Evolutionary conservation across 2,113 vertebrate genomes (phyloP), one percentile per base, ranked within the genome.

Genomic region (Pseudolaguvia tuberculata): DNA sequence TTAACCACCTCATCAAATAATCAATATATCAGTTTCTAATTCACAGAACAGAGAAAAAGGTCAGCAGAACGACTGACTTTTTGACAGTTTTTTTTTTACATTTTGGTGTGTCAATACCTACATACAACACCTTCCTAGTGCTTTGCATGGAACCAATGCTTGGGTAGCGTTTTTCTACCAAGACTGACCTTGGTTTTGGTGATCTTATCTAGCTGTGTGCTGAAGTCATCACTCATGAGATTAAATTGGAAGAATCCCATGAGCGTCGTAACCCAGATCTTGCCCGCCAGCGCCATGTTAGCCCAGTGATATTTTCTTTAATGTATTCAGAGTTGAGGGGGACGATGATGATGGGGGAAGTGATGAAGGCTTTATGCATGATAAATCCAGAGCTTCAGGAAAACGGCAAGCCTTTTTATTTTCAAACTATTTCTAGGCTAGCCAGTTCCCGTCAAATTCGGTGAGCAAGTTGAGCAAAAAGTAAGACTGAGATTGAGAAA

Each of bases 161-260:
- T 7, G 11, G 25, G 48, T 42, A 53, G 18, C 56, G 61, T 50
- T 56, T 70, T 51, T 55, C 31, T 8, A 42, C 39, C 35, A 21
- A 55, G 58, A 84, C 63, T 87, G 87, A 85, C 53, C 86, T 83
- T 77, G 82, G 83, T 87, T 84, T 67, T 79, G 82, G 80, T 78
- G 87, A 86, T 85, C 86, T 82, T 88, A 79, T 84, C 85, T 78
- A 42, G 71, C 52, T 78, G 80, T 78, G 80, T 81, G 83, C 77
- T 79, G 87, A 88, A 88, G 86, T 90, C 90, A 89, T 90, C 87
- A 88, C 84, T 90, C 88, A 90, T 89, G 87, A 90, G 90, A 91
- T 91, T 90, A 90, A 90, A 88, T 82, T 87, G 59, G 81, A 87
- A 74, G 82, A 87, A 88, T 87, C 84, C 77, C 82, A 81, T 75